Evolutionary conservation across 2,888 invertebrate genomes (phyloP).

Genomic region (Drosophila meridionalis): DNA sequence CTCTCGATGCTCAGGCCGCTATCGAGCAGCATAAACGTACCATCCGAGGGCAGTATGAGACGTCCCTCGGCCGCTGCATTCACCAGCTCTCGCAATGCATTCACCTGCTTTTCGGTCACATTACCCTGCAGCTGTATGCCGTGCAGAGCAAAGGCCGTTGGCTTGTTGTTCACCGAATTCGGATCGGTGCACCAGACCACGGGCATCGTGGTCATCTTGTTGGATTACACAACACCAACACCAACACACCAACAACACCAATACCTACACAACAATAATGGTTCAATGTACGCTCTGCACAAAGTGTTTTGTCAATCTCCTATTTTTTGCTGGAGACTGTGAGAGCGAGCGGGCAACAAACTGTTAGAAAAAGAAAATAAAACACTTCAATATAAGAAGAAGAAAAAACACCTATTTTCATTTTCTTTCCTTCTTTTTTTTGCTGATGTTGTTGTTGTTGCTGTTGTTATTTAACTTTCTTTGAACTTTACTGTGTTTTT

Average conservation of each 20-base stretch:
- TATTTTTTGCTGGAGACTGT: slow-evolving; percentile 23
- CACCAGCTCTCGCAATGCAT: slow-evolving; percentile 84
- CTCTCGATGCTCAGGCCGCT: slow-evolving; percentile 85
- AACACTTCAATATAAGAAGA: slow-evolving; percentile 33
- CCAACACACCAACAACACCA: slow-evolving; percentile 1
- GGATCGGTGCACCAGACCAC: slow-evolving; percentile 86
- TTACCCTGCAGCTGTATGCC: slow-evolving; percentile 85
- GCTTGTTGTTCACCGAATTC: slow-evolving; percentile 85
- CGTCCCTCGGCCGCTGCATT: slow-evolving; percentile 85
- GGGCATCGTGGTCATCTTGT: slow-evolving; percentile 84
- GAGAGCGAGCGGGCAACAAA: slow-evolving; percentile 42
- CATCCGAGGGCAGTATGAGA: slow-evolving; percentile 85
- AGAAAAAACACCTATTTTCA: slow-evolving; percentile 1
- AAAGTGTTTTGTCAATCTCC: slow-evolving; percentile 38
- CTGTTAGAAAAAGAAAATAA: slow-evolving; percentile 47
- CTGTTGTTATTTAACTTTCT: slow-evolving; percentile 9
- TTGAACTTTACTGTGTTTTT: slow-evolving; percentile 42
- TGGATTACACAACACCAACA: slow-evolving; percentile 28
- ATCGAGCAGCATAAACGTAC: slow-evolving; percentile 84
- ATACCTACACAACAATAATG: slow-evolving; percentile 10
- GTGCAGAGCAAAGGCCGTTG: slow-evolving; percentile 85
- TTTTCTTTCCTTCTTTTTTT: slow-evolving; percentile 4
- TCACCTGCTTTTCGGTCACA: slow-evolving; percentile 85
- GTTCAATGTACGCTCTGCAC: slow-evolving; percentile 36
- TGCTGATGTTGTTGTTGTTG: background rate